Percentiles rank a stretch among this genome's conserved stretches.
Evolutionary conservation across 2,797 vertebrate species (phyloP).

Genomic region (Pachyuromys duprasi): DNA sequence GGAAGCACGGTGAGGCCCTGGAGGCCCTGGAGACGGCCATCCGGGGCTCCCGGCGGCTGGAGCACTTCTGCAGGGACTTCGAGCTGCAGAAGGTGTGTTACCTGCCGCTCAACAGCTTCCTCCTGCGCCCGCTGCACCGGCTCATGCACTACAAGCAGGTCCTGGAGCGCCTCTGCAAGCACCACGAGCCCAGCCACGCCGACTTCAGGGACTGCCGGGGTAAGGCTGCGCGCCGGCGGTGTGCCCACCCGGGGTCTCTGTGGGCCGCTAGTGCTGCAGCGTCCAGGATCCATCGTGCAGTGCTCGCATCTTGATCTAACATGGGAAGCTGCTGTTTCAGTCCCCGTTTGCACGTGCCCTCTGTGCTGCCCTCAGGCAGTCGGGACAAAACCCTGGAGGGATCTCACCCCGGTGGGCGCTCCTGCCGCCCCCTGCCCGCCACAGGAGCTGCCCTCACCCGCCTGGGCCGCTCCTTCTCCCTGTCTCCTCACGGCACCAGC

Average conservation of each 20-base stretch:
- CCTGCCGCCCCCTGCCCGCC: no score
- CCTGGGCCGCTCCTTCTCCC: neutral
- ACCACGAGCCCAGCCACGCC: slow-evolving; percentile 92
- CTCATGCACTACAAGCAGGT: slow-evolving; percentile 99
- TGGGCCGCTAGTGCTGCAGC: rapidly evolving
- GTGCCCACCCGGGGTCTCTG: neutral
- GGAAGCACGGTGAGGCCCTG: slow-evolving; percentile 94
- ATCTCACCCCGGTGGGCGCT: no score
- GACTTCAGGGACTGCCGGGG: slow-evolving; percentile 98
- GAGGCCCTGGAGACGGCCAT: slow-evolving; percentile 93
- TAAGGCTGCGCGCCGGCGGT: slow-evolving; percentile 75
- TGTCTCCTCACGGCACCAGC: rapidly evolving
- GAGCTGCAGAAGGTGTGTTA: slow-evolving; percentile 99
- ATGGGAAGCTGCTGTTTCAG: no score
- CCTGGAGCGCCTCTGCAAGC: slow-evolving; percentile 97
- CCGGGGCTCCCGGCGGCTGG: slow-evolving; percentile 91
- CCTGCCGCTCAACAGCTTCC: slow-evolving; percentile 96
- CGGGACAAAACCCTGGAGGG: neutral
- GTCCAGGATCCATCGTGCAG: no score
- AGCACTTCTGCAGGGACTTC: slow-evolving; percentile 94
- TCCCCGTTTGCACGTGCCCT: no score
- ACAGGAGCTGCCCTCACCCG: rapidly evolving
- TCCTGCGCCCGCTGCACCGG: slow-evolving; percentile 96
- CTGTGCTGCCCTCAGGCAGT: no score
- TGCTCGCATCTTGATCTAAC: no score